Conservation (phyloP, 2,888 invertebrate genomes). For the Seira musarum region DNA sequence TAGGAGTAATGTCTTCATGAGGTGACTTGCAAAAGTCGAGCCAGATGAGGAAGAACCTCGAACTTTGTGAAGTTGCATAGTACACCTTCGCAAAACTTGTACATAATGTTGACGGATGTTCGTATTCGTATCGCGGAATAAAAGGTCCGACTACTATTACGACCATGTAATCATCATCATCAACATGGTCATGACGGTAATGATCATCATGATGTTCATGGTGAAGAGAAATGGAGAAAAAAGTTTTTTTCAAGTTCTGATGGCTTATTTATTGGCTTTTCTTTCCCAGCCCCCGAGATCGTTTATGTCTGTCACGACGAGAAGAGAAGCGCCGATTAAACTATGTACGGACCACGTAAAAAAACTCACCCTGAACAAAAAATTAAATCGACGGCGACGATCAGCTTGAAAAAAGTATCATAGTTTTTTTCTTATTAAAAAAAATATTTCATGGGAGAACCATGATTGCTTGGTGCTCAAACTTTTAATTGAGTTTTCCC, state of each 20-base stretch:
- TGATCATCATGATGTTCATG: slow-evolving; percentile 20
- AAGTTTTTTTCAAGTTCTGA: slow-evolving; percentile 33
- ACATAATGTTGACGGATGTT: slow-evolving; percentile 3
- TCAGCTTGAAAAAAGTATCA: slow-evolving; percentile 2
- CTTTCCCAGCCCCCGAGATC: slow-evolving; percentile 24
- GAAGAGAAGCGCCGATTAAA: slow-evolving; percentile 27
- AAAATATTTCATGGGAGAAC: slow-evolving; percentile 16
- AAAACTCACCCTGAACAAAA: not conserved
- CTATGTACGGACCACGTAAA: not conserved
- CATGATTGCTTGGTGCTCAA: slow-evolving; percentile 36
- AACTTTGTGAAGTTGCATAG: no score
- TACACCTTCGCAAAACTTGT: no score
- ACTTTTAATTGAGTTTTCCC: slow-evolving; percentile 53
- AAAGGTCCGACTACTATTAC: not conserved
- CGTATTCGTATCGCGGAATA: not conserved
- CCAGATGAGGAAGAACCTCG: no score
- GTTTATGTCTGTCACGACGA: slow-evolving; percentile 38
- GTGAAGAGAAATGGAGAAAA: slow-evolving; percentile 10
- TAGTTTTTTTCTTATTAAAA: slow-evolving; percentile 22
- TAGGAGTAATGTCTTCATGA: no score
- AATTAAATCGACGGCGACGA: not conserved
- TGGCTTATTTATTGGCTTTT: slow-evolving; percentile 44
- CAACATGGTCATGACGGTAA: slow-evolving; percentile 10
- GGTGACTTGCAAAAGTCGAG: no score
- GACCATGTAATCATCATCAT: not conserved